Percentiles rank a stretch among this genome's conserved stretches.
phyloP scores from a whole-genome alignment of 2,888 invertebrate species.

The Odontomyia ornata region DNA sequence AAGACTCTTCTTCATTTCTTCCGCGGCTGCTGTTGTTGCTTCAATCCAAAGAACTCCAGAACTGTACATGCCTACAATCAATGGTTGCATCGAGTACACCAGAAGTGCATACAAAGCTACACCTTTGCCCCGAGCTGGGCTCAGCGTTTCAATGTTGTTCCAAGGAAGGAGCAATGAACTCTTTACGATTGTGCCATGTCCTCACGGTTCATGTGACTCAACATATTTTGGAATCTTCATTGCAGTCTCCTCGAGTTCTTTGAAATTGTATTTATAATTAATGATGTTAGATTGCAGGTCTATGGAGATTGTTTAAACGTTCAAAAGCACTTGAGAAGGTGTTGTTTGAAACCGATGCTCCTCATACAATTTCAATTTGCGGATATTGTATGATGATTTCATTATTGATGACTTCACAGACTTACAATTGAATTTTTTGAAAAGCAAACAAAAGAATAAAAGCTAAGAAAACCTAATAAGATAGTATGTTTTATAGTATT shows the following conservation, averaged over 20 bases:
- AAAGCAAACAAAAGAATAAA: too few species aligned
- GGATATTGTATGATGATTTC: too few species aligned
- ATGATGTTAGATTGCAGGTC: too few species aligned
- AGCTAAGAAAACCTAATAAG: too few species aligned
- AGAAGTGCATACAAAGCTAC: constrained; percentile 31
- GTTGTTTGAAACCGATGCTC: too few species aligned
- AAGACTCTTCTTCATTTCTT: constrained; percentile 36
- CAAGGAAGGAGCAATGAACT: constrained; percentile 37
- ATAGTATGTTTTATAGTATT: too few species aligned
- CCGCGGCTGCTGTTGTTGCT: not conserved
- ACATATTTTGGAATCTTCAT: too few species aligned
- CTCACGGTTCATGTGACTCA: constrained; percentile 1
- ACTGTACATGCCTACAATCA: not conserved
- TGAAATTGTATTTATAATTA: not conserved
- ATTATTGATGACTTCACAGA: too few species aligned
- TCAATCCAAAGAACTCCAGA: not conserved
- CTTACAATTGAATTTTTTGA: too few species aligned
- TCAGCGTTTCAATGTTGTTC: not conserved
- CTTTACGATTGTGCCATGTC: constrained; percentile 22
- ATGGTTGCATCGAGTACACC: not conserved
- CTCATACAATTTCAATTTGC: too few species aligned
- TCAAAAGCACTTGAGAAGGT: too few species aligned
- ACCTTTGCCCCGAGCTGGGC: constrained; percentile 27
- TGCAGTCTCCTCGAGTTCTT: too few species aligned
- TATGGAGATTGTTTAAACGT: not conserved